These are phyloP conservation scores for Cyphomyrus plagiostoma DNA, from an alignment of 2,113 vertebrate genomes.

Conservation along the genomic window DNA sequence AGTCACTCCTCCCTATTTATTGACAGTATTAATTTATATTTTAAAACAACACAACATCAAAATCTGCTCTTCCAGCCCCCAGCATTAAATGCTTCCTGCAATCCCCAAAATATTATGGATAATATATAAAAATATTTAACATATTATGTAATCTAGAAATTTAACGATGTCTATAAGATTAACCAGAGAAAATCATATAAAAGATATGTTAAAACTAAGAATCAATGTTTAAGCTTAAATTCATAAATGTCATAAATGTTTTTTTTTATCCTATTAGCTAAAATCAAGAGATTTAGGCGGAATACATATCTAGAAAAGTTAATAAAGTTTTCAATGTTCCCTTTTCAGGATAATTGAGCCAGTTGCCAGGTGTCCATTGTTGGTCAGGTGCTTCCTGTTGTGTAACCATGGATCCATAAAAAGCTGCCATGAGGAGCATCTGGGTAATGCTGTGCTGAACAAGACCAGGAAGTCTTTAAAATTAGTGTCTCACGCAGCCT, in stretches of 20 bases:
- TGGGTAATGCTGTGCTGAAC: background rate
- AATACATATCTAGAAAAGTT: background rate
- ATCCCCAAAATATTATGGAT: background rate
- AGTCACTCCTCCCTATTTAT: background rate
- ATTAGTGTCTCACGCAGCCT: background rate
- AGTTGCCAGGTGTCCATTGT: background rate
- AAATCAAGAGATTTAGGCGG: background rate
- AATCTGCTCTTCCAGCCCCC: background rate
- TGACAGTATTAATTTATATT: background rate
- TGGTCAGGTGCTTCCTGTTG: background rate
- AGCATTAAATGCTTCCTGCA: background rate
- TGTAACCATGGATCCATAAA: background rate
- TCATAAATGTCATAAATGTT: background rate
- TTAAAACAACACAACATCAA: background rate
- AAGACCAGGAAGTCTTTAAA: background rate
- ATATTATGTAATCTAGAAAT: background rate
- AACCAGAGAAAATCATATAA: background rate
- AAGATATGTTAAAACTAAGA: background rate
- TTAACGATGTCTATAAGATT: background rate
- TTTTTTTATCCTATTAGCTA: background rate
- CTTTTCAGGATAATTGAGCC: background rate
- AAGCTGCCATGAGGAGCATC: background rate
- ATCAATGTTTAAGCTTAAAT: background rate
- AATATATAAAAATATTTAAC: background rate
- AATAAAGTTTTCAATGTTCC: background rate